These are phyloP conservation scores for Scomber colias DNA, from an alignment of 2,113 vertebrate genomes.

Conservation along the genomic window DNA sequence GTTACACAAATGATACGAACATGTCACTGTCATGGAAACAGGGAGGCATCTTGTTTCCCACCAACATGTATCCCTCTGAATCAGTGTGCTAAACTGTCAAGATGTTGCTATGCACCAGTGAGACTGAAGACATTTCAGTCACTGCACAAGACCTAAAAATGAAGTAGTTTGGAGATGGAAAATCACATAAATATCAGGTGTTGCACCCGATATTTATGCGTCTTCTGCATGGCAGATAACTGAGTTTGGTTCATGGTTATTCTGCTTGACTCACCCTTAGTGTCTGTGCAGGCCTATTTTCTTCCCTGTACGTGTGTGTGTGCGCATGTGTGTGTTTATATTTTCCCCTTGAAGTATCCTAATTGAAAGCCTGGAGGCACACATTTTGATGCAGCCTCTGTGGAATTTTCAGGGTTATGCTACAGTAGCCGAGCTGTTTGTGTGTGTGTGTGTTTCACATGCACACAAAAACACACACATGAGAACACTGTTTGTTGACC, in stretches of 20 bases:
- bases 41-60: not conserved
- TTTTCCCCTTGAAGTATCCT: conserved; percentile 56
- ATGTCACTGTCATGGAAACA: conserved; percentile 39
- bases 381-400: conserved; percentile 44
- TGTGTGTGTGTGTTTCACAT: conserved; percentile 41
- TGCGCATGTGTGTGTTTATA: conserved; percentile 30
- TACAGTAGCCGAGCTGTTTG: conserved; percentile 10
- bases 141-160: not conserved
- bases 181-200: not conserved
- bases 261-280: conserved; percentile 45
- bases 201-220: too few species aligned
- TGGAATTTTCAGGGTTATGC: conserved; percentile 35
- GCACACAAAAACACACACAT: conserved; percentile 40
- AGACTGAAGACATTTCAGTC: conserved; percentile 10
- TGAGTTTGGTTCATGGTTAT: conserved; percentile 38
- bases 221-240: conserved; percentile 33
- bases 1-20: conserved; percentile 19
- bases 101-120: not conserved
- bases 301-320: conserved; percentile 3
- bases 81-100: conserved; percentile 5
- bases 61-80: not conserved
- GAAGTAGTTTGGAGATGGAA: not conserved
- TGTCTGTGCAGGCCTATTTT: conserved; percentile 10
- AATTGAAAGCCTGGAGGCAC: conserved; percentile 70
- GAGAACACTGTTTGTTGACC: conserved; percentile 59